Evolutionary conservation across 2,113 vertebrate genomes (phyloP).

Genomic region (Australoheros scitulus): DNA sequence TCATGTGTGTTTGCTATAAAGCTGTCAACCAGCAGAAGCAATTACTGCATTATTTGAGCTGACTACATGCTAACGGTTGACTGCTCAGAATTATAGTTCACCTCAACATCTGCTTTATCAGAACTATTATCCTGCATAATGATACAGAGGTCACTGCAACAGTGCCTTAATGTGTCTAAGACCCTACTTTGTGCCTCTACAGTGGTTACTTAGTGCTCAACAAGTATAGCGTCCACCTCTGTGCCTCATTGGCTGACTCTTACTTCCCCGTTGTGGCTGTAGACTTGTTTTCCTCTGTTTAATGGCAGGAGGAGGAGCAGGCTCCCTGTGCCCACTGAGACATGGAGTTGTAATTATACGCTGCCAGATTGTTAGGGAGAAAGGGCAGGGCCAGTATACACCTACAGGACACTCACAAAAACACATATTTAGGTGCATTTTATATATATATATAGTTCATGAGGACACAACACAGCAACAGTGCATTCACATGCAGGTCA

Average conservation of each 20-base stretch:
- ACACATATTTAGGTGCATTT: conserved; percentile 14
- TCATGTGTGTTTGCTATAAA: conserved; percentile 64
- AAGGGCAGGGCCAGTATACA: conserved; percentile 14
- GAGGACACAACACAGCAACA: neutral
- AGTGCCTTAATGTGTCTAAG: neutral
- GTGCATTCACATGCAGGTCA: conserved; percentile 18
- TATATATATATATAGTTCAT: conserved; percentile 1
- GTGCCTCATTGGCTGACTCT: conserved; percentile 20
- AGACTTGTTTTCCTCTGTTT: conserved; percentile 22
- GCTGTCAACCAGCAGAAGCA: conserved; percentile 59
- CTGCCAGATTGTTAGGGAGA: conserved; percentile 30
- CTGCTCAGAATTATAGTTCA: conserved; percentile 40
- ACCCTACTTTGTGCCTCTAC: neutral
- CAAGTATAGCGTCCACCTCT: conserved; percentile 25
- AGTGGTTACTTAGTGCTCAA: conserved; percentile 19
- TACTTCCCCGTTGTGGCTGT: conserved; percentile 9
- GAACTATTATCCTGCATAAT: neutral
- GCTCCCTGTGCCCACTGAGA: conserved; percentile 26
- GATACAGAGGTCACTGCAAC: conserved; percentile 11
- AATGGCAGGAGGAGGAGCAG: conserved; percentile 38
- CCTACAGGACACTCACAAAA: conserved; percentile 34
- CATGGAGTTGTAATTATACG: conserved; percentile 51
- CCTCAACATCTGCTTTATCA: conserved; percentile 47
- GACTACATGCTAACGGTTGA: conserved; percentile 17
- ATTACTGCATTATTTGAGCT: conserved; percentile 56